These are phyloP conservation scores for Amblyornis subalaris DNA, from an alignment of 2,113 vertebrate species.

Conservation along the genomic window DNA sequence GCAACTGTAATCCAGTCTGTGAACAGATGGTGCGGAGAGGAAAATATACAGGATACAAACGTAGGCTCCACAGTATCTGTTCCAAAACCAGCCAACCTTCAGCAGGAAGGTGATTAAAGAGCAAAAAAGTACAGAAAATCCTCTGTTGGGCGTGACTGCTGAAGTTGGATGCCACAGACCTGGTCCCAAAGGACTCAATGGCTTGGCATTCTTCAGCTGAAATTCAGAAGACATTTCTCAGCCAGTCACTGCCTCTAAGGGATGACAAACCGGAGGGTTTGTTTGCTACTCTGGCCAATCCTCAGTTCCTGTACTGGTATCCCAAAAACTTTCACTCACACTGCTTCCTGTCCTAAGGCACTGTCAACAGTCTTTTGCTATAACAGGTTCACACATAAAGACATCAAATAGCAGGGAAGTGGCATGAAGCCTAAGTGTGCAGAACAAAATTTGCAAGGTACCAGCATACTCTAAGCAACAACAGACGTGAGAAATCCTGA, in stretches of 20 bases:
- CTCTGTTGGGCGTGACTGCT: not conserved
- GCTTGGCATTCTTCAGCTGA: not conserved
- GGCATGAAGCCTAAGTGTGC: not conserved
- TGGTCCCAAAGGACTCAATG: not conserved
- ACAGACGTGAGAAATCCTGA: not conserved
- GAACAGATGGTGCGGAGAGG: conserved; percentile 64
- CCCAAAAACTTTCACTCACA: not conserved
- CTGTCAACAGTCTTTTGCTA: not conserved
- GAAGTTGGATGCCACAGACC: not conserved
- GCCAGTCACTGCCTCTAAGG: not conserved
- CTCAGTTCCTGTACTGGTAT: not conserved
- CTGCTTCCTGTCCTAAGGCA: not conserved
- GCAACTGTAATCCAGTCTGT: conserved; percentile 62
- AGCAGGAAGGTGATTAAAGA: conserved; percentile 19
- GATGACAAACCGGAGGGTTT: not conserved
- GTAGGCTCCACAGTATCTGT: not conserved
- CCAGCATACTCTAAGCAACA: not conserved
- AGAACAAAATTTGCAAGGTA: not conserved
- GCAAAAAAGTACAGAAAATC: conserved; percentile 4
- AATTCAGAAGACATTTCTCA: not conserved
- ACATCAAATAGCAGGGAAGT: not conserved
- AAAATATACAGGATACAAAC: conserved; percentile 52
- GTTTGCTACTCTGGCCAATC: not conserved
- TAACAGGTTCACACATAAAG: not conserved
- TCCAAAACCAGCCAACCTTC: conserved; percentile 60